These are phyloP conservation scores for Clarias pachynema DNA, from an alignment of 2,797 vertebrate species.

Conservation along the genomic window DNA sequence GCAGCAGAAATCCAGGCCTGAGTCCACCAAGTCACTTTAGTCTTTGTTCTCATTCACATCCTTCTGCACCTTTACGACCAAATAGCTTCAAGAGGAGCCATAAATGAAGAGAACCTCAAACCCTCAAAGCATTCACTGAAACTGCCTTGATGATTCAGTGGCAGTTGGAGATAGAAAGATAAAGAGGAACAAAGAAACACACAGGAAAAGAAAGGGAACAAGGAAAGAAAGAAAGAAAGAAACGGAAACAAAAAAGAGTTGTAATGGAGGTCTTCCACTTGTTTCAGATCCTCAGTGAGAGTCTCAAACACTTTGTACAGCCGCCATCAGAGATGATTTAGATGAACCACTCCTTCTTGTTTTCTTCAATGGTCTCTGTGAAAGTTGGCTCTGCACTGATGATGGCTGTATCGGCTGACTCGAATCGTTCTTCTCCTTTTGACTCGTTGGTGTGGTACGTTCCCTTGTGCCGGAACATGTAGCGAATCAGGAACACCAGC, in stretches of 20 bases:
- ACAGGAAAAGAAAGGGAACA: not conserved
- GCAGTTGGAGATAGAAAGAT: not conserved
- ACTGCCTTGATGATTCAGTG: not conserved
- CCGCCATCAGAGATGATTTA: conserved; percentile 64
- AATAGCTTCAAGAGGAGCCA: not conserved
- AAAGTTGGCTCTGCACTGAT: conserved; percentile 93
- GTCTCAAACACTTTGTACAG: conserved; percentile 42
- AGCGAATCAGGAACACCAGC: conserved; percentile 95
- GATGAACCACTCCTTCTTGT: conserved; percentile 99
- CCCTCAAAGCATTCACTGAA: not conserved
- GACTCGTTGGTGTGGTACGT: conserved; percentile 99
- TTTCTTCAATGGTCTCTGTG: conserved; percentile 96
- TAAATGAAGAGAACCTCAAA: conserved; percentile 6
- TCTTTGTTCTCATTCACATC: not conserved
- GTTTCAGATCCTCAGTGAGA: conserved; percentile 43
- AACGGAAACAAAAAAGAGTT: not conserved
- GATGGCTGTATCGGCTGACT: conserved; percentile 88
- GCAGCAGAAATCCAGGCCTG: not conserved
- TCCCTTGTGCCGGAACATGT: conserved; percentile 99
- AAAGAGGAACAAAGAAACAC: conserved; percentile 17
- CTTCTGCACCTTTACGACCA: conserved; percentile 3
- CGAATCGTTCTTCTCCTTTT: conserved; percentile 86
- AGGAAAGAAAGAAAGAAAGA: not conserved
- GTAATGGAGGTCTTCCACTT: conserved; percentile 1
- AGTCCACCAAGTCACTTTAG: not conserved